phyloP scores from a whole-genome alignment of 2,113 vertebrate species.

The Grus americana region DNA sequence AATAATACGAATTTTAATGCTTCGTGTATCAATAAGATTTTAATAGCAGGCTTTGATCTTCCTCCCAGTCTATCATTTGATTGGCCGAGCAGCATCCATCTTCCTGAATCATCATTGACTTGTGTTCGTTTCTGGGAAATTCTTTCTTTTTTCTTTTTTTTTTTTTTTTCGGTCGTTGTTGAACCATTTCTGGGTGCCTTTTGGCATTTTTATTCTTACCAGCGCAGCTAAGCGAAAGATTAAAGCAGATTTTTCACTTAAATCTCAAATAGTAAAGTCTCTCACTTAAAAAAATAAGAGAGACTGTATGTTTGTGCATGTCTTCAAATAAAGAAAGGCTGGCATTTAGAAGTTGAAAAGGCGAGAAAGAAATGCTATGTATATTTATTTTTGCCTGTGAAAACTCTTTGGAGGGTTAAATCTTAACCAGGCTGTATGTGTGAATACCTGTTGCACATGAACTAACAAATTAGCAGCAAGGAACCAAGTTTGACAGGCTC shows the following conservation, averaged over 20 bases:
- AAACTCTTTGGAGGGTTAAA: conserved; percentile 14
- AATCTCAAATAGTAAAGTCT: neutral
- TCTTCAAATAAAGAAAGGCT: neutral
- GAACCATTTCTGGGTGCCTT: too few relatives aligned
- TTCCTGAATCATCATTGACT: conserved; percentile 34
- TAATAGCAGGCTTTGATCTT: conserved; percentile 43
- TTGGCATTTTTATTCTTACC: neutral
- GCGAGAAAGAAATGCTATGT: neutral
- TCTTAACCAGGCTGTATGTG: neutral
- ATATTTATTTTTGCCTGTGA: neutral
- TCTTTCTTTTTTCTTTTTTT: neutral
- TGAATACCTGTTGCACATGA: conserved; percentile 60
- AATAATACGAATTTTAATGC: conserved; percentile 24
- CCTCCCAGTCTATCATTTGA: conserved; percentile 10
- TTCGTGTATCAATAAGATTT: conserved; percentile 58
- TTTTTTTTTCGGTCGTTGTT: neutral
- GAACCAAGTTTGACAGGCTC: conserved; percentile 30
- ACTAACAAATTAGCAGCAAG: conserved; percentile 33
- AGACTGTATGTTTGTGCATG: neutral
- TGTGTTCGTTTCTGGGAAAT: conserved; percentile 45
- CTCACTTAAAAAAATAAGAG: neutral
- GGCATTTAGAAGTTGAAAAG: conserved; percentile 1
- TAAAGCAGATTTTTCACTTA: neutral
- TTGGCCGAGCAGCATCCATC: conserved; percentile 21
- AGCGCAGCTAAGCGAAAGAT: neutral